Evolutionary conservation across 1,140 invertebrate species (phyloP).

Genomic region (Lysiphlebus fabarum): DNA sequence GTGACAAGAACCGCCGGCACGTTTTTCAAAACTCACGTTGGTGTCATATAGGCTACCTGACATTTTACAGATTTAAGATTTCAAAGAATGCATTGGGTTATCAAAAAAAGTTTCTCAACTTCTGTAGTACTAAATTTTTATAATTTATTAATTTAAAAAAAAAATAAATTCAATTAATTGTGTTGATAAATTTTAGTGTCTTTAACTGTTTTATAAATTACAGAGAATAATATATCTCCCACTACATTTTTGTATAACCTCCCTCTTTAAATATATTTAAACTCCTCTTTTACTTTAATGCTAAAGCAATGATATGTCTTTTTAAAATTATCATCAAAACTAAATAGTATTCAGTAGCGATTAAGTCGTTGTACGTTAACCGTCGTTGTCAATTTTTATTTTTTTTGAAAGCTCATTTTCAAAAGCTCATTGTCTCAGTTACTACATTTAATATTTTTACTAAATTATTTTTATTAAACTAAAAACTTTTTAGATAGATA

Average conservation of each 20-base stretch:
- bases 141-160: no score
- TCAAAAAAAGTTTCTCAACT: background rate
- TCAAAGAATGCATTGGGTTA: background rate
- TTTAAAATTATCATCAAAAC: slow-evolving; percentile 24
- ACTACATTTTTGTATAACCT: background rate
- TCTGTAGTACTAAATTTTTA: no score
- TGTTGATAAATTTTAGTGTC: no score
- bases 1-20: slow-evolving; percentile 3
- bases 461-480: no score
- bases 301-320: slow-evolving; percentile 2
- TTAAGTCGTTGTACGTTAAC: slow-evolving; percentile 7
- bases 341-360: slow-evolving; percentile 19
- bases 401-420: no score
- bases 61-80: slow-evolving; percentile 5
- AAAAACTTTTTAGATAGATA: no score
- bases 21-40: slow-evolving; percentile 1
- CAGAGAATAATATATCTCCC: background rate
- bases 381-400: background rate
- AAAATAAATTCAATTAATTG: no score
- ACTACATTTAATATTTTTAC: no score
- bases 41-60: background rate
- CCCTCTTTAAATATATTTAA: background rate
- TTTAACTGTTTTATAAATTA: no score
- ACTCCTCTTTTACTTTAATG: background rate
- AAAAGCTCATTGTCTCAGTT: no score